Conservation (phyloP, 2,888 invertebrate genomes). For the Saturnia japonica region DNA sequence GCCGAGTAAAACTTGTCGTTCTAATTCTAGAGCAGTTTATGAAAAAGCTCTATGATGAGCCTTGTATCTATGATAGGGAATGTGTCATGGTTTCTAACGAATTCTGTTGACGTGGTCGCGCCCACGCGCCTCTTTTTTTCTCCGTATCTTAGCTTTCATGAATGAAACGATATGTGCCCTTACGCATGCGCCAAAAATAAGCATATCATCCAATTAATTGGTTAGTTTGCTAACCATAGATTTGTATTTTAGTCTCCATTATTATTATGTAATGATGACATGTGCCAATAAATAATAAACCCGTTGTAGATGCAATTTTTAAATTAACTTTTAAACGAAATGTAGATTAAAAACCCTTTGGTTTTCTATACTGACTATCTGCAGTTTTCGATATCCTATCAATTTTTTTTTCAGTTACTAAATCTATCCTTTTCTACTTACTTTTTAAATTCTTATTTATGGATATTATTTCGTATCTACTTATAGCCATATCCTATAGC, state of each 20-base stretch:
- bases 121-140: constrained; percentile 13
- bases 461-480: too few species aligned
- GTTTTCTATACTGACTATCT: too few species aligned
- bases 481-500: too few species aligned
- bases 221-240: neutral
- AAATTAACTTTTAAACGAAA: too few species aligned
- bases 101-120: constrained; percentile 7
- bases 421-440: too few species aligned
- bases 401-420: too few species aligned
- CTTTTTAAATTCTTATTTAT: too few species aligned
- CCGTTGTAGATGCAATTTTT: too few species aligned
- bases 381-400: too few species aligned
- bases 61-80: neutral
- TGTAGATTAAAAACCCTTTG: too few species aligned
- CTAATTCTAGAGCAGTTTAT: neutral
- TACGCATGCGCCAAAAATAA: neutral
- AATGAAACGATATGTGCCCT: neutral
- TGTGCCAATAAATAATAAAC: too few species aligned
- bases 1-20: neutral
- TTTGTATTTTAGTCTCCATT: neutral
- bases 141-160: neutral
- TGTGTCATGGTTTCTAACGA: constrained; percentile 14
- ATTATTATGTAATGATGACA: neutral
- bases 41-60: neutral
- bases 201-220: neutral